Evolutionary conservation across 1,140 invertebrate genomes (phyloP), one percentile per base, ranked within the genome.

Genomic region (Heliothis virescens): DNA sequence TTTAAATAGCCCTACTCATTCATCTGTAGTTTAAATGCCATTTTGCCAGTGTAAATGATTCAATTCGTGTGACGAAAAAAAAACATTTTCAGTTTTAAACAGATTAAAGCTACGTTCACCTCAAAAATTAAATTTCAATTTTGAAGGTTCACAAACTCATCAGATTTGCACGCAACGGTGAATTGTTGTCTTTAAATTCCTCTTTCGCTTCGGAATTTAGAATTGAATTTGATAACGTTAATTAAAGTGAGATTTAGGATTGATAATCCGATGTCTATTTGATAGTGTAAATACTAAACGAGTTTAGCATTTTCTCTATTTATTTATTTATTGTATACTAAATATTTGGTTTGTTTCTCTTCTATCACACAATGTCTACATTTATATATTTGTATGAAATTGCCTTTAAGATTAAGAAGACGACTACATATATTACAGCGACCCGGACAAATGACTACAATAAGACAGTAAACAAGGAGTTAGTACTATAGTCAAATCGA

Each of bases 41-140:
- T 62, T 57, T 18, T 10, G 53, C n/a, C 9, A 29, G 59, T 62
- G 9, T 29, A 13, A 26, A 29, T 62, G 21, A 29, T 11, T 62
- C 18, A 26, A 57, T 57, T 57, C 34, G 34, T 34, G 34, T 57
- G 7, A 57, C 16, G 7, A 57, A 57, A 21, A 9, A 41, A 41
- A 41, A 41, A 41, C 34, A 9, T 41, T 41, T 41, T 26, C 4
- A 29, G n/a, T 5, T 65, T 18, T 65, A n/a, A 12, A 41, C 3
- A 18, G 41, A 48, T 65, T 9, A 41, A 48, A 65, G 47, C 18
- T 7, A 12, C 41, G 16, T 65, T 65, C 10, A 21, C 18, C 41
- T 65, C 62, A 65, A 65, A 48, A 65, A 65, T 65, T 47, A 65
- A 65, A 65, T 48, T 65, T 65, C 62, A 65, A 48, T 65, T 41